Base-by-base conservation (phyloP, 2,888 invertebrate species). In the Hemaris fuciformis region DNA sequence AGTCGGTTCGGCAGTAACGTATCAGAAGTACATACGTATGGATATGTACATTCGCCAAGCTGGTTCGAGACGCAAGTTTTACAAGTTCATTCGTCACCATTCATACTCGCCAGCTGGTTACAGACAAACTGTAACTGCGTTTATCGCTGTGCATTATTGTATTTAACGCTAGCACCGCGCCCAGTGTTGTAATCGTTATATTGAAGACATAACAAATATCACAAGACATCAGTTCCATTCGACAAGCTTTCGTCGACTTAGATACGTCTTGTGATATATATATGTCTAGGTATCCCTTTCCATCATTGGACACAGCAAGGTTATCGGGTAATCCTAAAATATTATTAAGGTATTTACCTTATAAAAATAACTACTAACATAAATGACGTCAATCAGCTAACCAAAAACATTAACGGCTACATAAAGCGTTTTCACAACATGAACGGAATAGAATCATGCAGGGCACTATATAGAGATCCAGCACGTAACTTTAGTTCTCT, bases 81-180 rank as follows among this genome's bases (percentile, higher is more conserved):
- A 82, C 86, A 75, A 84, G 88, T 75, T 79, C 89, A 88, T 88
- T 43, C 91, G 60, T 92, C 91, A 71, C 66, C 91, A 65, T 62
- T 60, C 91, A 90, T 66, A 77, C 91, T 68, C 87, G 91, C 91
- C 76, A 91, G 90, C 88, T 58, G 25, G 77, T 74, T 75, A 77
- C 79, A 77, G 71, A 61, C 34, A 64, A 31, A 61, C 69, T 74
- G 77, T 75, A 77, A 76, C 75, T 57, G 60, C 61, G 61, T 68
- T 72, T 74, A 80, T 68, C 80, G 85, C 85, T 71, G 66, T 77
- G 85, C 85, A 71, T 62, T 65, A 64, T 63, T 45, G 31, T 59
- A 66, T 53, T 70, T 79, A 81, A 63, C 85, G 85, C 86, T 69
- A 86, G 89, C 87, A 42, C 61, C 62, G 41, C 67, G 58, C 61